Base-by-base conservation (phyloP, 37 sponge, comb jelly and placozoan genomes). In the Ianthella basta region DNA sequence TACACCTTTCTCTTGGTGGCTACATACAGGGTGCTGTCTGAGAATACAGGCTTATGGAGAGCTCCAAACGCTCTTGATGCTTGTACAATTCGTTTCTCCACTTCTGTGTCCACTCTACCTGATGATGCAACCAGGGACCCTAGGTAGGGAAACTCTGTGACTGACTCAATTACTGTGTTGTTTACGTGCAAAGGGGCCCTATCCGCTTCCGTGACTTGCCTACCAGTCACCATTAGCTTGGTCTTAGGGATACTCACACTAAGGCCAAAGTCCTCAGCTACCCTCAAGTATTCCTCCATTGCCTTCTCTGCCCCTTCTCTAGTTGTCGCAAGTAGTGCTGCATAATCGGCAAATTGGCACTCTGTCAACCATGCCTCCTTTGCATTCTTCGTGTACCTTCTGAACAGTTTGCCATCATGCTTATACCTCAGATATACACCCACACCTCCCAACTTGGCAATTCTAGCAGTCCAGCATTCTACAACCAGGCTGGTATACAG, bases 201-300 rank as follows among this genome's bases (percentile, higher is more conserved):
- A 39, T 87, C 88, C 23, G 15, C 60, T 4, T 56, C 74, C 23
- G 55, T 57, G 0, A 59, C 82, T 23, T 60, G 24, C 23, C 84
- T 74, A 37, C 83, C 88, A 34, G 80, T 57, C 39, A 66, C 80
- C 83, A 87, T 80, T 4, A 55, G 74, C 82, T 87, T 87, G 21
- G 87, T 87, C 72, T 81, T 87, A 1, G 87, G 72, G 18, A 80
- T 50, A 59, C 82, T 87, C 36, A 87, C 82, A 27, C 73, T 80
- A 2, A 87, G 85, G 61, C 77, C 85, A 36, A 85, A 85, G 59
- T 80, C 81, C 33, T 55, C n/a, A n/a, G n/a, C n/a, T n/a, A n/a
- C n/a, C n/a, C n/a, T n/a, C n/a, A n/a, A n/a, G n/a, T n/a, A n/a
- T n/a, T n/a, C n/a, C n/a, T n/a, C n/a, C n/a, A n/a, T n/a, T n/a